Evolutionary conservation across 2,113 vertebrate species (phyloP).

Genomic region (Mobula hypostoma): DNA sequence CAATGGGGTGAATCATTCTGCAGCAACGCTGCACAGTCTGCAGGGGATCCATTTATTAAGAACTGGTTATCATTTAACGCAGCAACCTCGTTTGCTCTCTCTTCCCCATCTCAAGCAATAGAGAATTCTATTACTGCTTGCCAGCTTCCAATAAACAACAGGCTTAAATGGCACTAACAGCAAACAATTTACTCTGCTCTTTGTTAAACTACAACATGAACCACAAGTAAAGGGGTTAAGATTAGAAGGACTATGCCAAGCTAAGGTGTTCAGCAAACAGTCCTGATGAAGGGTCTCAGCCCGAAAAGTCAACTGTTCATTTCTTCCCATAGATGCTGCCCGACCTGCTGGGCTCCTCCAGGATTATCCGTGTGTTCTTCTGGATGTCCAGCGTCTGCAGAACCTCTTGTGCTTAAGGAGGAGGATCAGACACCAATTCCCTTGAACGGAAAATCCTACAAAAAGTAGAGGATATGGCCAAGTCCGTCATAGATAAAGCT

Average conservation of each 20-base stretch:
- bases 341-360: no score
- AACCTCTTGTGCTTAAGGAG: no score
- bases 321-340: no score
- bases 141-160: neutral
- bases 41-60: conserved; percentile 44
- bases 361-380: no score
- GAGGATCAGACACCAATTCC: no score
- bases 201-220: neutral
- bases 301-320: no score
- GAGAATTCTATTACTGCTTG: neutral
- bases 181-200: neutral
- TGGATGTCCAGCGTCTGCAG: no score
- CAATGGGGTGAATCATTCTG: conserved; percentile 44
- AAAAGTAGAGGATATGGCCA: no score
- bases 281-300: no score
- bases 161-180: neutral
- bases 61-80: conserved; percentile 45
- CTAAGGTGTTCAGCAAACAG: neutral
- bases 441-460: no score
- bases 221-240: neutral
- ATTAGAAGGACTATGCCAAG: neutral
- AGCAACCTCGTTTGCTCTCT: neutral
- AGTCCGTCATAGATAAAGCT: no score
- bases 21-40: conserved; percentile 45
- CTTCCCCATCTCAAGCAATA: neutral